These are phyloP conservation scores for Eupithecia vulgata DNA, from an alignment of 2,888 invertebrate species.

Conservation along the genomic window DNA sequence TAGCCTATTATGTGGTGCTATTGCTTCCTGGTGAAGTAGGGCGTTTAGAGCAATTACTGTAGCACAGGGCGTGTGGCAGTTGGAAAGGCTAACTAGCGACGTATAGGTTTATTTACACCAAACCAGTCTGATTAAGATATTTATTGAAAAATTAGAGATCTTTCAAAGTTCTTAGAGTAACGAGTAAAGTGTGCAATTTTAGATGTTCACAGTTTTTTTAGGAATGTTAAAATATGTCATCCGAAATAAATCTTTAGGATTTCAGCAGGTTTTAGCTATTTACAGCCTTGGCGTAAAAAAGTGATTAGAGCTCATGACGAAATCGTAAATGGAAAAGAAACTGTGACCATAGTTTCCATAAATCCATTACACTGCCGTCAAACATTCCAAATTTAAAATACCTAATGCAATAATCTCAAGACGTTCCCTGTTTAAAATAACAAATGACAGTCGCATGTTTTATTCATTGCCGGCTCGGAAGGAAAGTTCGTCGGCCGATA, in stretches of 20 bases:
- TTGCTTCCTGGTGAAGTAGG: slow-evolving; percentile 16
- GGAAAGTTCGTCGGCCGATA: slow-evolving; percentile 66
- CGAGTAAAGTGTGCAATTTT: no score
- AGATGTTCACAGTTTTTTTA: no score
- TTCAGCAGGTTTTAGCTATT: neutral
- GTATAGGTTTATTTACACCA: slow-evolving; percentile 1
- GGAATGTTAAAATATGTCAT: no score
- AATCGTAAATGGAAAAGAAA: neutral
- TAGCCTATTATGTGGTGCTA: slow-evolving; percentile 12
- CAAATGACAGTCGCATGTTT: slow-evolving; percentile 72
- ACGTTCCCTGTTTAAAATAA: slow-evolving; percentile 72
- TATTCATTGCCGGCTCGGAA: slow-evolving; percentile 68
- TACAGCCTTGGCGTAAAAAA: neutral
- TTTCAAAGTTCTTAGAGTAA: neutral
- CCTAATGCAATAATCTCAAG: slow-evolving; percentile 61
- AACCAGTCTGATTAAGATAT: neutral
- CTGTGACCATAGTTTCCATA: neutral
- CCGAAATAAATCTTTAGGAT: neutral
- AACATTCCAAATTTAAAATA: slow-evolving; percentile 45
- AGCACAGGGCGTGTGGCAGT: slow-evolving; percentile 1
- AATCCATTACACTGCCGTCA: neutral
- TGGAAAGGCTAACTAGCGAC: neutral
- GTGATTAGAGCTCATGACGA: neutral
- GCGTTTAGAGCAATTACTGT: slow-evolving; percentile 12
- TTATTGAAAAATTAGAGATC: neutral